Base-by-base conservation (phyloP, 2,113 vertebrate species). In the Phaethon lepturus region DNA sequence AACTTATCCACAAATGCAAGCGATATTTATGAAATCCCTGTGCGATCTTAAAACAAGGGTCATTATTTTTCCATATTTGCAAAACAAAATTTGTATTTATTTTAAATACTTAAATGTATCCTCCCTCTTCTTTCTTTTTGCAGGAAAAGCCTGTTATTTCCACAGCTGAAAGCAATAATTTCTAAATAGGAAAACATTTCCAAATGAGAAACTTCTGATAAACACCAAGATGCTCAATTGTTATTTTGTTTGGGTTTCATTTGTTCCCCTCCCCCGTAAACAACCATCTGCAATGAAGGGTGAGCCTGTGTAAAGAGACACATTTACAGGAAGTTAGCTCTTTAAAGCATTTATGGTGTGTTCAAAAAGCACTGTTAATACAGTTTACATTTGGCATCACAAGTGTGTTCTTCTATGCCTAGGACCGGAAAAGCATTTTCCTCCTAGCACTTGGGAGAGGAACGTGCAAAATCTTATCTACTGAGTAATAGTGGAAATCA, bases 91-190 rank as follows among this genome's bases (percentile, higher is more conserved):
- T 89, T 38, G 86, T 96, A 97, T 97, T 98, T 98, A 92, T 93
- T 97, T 98, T 95, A 96, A 95, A 96, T 63, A 87, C 64, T 52
- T 52, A 80, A 49, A 76, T 67, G 38, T 47, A 86, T 86, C 71
- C 45, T 90, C 59, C 49, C 63, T 84, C 71, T 17, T 94, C 71
- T 80, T 95, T 94, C 91, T 87, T 88, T 89, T 94, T 94, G 68
- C 58, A 66, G 74, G 93, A 95, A 97, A 94, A 96, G 82, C 14
- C 69, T 13, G 3, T 76, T 98, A 98, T 98, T 98, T 97, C 96
- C 90, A 96, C 97, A 98, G 97, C 97, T 98, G 97, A 98, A 97
- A 96, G 93, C 90, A 97, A 88, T 98, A 97, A 97, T 87, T 98
- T 90, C 64, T 94, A 90, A 97, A 92, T 58, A 23, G 63, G 45